Evolutionary conservation across 2,888 invertebrate genomes (phyloP).

Genomic region (Lithophane leautieri): DNA sequence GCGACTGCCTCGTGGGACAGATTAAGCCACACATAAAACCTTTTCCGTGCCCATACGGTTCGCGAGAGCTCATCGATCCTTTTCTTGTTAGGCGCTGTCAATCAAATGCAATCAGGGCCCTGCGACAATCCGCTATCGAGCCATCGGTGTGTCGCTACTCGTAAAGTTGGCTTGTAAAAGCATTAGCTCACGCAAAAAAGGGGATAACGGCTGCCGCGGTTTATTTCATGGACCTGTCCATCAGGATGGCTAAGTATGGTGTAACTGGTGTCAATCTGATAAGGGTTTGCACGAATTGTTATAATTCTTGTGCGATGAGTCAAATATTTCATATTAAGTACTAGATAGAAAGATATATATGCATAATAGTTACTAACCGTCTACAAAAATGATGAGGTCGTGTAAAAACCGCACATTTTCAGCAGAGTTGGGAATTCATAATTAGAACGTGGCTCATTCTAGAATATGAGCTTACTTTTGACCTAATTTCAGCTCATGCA

Average conservation of each 20-base stretch:
- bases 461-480: conserved; percentile 65
- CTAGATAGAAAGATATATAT: not conserved
- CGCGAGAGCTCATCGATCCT: conserved; percentile 74
- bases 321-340: conserved; percentile 3
- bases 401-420: conserved; percentile 46
- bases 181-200: conserved; percentile 54
- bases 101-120: conserved; percentile 62
- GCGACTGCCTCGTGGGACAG: conserved; percentile 77
- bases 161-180: conserved; percentile 43
- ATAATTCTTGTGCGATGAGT: conserved; percentile 5
- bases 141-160: conserved; percentile 36
- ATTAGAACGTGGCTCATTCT: conserved; percentile 62
- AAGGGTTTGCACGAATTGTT: not conserved
- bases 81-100: conserved; percentile 73
- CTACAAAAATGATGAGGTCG: conserved; percentile 51
- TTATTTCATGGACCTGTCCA: conserved; percentile 39
- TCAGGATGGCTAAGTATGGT: conserved; percentile 20
- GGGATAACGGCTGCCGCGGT: conserved; percentile 14
- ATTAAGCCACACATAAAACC: conserved; percentile 87
- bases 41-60: conserved; percentile 80
- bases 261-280: conserved; percentile 18
- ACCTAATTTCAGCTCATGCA: conserved; percentile 62
- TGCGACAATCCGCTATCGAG: conserved; percentile 48
- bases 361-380: conserved; percentile 30
- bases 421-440: conserved; percentile 56